Conservation (phyloP, 2,113 vertebrate genomes). For the Oryzias curvinotus region DNA sequence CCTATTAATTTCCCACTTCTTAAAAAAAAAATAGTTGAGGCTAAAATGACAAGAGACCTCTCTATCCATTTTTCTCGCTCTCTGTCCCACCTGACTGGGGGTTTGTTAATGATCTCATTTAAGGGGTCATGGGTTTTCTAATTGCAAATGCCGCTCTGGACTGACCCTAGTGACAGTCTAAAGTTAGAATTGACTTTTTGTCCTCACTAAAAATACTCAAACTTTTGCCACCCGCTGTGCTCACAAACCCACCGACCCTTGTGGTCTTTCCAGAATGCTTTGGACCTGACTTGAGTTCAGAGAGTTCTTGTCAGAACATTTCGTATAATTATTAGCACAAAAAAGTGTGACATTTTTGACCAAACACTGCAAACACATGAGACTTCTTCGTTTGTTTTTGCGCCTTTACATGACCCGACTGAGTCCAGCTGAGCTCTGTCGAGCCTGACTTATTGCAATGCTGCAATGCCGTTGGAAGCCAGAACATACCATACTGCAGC, state of each 20-base stretch:
- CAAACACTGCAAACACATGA: conserved; percentile 6
- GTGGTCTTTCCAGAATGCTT: conserved; percentile 30
- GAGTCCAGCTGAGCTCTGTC: conserved; percentile 29
- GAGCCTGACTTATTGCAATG: background rate
- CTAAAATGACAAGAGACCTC: conserved; percentile 59
- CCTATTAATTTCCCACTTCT: conserved; percentile 44
- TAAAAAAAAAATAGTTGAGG: conserved; percentile 22
- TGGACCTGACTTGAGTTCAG: conserved; percentile 15
- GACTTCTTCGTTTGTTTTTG: conserved; percentile 2
- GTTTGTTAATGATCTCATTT: conserved; percentile 73
- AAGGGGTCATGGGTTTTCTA: conserved; percentile 65
- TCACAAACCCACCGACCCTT: conserved; percentile 14
- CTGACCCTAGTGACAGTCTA: conserved; percentile 48
- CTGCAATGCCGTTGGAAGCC: conserved; percentile 10
- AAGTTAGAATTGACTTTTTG: conserved; percentile 52
- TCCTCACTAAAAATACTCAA: conserved; percentile 49
- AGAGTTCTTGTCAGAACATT: conserved; percentile 3
- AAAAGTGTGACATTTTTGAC: background rate
- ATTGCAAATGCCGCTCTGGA: conserved; percentile 56
- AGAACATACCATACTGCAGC: conserved; percentile 17
- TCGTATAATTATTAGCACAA: background rate
- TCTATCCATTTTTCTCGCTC: conserved; percentile 44
- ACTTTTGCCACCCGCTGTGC: conserved; percentile 21
- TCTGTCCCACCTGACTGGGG: conserved; percentile 58
- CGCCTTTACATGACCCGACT: conserved; percentile 23